Evolutionary conservation across 2,797 vertebrate species (phyloP).

Genomic region (Fundulus diaphanus): DNA sequence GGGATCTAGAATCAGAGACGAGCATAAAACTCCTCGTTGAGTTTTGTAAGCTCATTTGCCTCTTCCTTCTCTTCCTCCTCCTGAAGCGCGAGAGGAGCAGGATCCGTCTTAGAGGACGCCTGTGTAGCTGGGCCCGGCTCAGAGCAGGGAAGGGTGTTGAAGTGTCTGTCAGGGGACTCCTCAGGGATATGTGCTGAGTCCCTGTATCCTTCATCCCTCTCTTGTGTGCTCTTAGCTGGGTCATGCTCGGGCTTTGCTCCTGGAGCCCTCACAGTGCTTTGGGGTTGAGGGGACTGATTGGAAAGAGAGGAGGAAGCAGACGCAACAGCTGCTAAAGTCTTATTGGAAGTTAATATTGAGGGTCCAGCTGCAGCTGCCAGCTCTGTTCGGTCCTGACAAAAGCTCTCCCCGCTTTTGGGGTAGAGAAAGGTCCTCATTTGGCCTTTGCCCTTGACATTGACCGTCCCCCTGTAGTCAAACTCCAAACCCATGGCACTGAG

Average conservation of each 20-base stretch:
- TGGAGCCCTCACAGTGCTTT: constrained; percentile 40
- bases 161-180: constrained; percentile 42
- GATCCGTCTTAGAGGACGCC: constrained; percentile 45
- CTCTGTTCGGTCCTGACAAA: constrained; percentile 77
- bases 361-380: constrained; percentile 78
- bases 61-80: constrained; percentile 78
- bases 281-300: constrained; percentile 41
- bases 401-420: constrained; percentile 88
- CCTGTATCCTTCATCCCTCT: constrained; percentile 74
- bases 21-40: constrained; percentile 85
- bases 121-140: constrained; percentile 46
- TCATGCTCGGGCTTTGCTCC: constrained; percentile 38
- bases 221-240: constrained; percentile 43
- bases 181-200: constrained; percentile 56
- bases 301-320: constrained; percentile 34
- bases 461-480: constrained; percentile 97
- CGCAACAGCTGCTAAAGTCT: constrained; percentile 47
- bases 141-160: constrained; percentile 27
- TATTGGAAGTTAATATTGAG: constrained; percentile 65
- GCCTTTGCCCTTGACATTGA: constrained; percentile 98
- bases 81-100: constrained; percentile 65
- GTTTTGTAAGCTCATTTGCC: constrained; percentile 86
- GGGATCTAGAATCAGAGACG: constrained; percentile 71
- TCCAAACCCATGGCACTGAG: constrained; percentile 93
- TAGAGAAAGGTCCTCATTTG: constrained; percentile 99